Percentiles rank a stretch among this genome's conserved stretches.
Conservation (phyloP, 2,888 invertebrate species). For the Morpho deidamia region DNA sequence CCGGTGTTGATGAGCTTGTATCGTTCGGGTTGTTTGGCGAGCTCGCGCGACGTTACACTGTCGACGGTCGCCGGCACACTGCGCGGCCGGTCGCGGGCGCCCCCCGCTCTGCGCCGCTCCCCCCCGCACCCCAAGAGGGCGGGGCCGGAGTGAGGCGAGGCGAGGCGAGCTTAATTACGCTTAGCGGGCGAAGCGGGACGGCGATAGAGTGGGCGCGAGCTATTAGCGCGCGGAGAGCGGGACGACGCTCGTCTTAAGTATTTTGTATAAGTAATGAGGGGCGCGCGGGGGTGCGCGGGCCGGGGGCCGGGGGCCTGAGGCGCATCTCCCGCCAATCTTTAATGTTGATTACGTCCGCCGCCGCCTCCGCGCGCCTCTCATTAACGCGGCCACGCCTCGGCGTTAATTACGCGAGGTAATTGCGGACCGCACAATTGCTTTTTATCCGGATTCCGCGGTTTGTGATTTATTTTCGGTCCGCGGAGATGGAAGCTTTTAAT, state of each 20-base stretch:
- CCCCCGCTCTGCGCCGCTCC: constrained; percentile 40
- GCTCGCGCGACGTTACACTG: constrained; percentile 63
- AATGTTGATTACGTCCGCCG: constrained; percentile 74
- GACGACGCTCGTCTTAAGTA: constrained; percentile 79
- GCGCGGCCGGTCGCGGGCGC: constrained; percentile 57
- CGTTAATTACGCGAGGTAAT: constrained; percentile 72
- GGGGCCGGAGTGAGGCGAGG: constrained; percentile 67
- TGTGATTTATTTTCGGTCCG: constrained; percentile 35
- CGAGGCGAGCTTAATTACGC: constrained; percentile 77
- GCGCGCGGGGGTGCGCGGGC: constrained; percentile 59
- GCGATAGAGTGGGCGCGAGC: constrained; percentile 79
- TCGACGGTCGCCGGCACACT: constrained; percentile 76
- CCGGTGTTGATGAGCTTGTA: constrained; percentile 59
- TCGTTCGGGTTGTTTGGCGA: constrained; percentile 57
- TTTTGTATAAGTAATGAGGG: constrained; percentile 80
- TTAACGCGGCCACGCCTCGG: constrained; percentile 75
- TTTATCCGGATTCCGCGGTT: constrained; percentile 39
- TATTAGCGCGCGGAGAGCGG: constrained; percentile 82
- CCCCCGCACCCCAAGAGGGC: constrained; percentile 48
- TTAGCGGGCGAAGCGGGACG: constrained; percentile 71
- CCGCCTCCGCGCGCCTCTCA: constrained; percentile 74
- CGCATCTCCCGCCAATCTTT: constrained; percentile 79
- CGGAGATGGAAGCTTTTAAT: constrained; percentile 8
- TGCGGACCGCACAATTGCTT: constrained; percentile 40
- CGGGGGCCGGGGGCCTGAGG: constrained; percentile 61